A percentile compares a stretch with the other conserved stretches of the same genome.
Conservation (phyloP, 2,888 invertebrate genomes). For the Acanthococcus lagerstroemiae region DNA sequence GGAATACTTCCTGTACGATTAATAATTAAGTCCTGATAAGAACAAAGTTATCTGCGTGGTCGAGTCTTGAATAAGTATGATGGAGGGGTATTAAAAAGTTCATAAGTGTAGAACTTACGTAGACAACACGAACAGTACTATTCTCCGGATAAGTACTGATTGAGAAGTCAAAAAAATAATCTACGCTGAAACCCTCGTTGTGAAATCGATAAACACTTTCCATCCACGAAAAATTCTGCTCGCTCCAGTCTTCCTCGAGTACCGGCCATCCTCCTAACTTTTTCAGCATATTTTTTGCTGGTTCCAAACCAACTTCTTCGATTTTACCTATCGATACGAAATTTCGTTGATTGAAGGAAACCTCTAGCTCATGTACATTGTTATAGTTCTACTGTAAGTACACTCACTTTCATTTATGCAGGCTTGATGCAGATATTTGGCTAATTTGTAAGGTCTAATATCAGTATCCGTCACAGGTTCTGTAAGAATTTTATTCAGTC, state of each 20-base stretch:
- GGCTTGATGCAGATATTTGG: conserved; percentile 71
- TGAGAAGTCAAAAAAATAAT: conserved; percentile 83
- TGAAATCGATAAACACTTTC: conserved; percentile 73
- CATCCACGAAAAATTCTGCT: conserved; percentile 64
- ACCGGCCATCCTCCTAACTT: conserved; percentile 88
- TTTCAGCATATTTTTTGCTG: conserved; percentile 59
- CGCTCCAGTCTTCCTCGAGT: conserved; percentile 71
- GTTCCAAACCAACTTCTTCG: conserved; percentile 63
- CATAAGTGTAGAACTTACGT: no score
- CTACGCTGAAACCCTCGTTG: conserved; percentile 69
- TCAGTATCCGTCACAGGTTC: conserved; percentile 52
- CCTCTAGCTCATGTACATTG: no score
- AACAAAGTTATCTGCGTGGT: no score
- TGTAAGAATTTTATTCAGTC: conserved; percentile 59
- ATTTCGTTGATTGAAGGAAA: not conserved
- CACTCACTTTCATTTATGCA: conserved; percentile 81
- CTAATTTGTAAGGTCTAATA: conserved; percentile 60
- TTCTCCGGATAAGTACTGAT: conserved; percentile 82
- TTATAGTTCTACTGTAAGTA: no score
- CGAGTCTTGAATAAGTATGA: no score
- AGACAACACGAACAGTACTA: conserved; percentile 70
- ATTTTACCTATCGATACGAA: conserved; percentile 55
- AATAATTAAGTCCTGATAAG: no score
- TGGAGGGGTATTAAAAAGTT: no score
- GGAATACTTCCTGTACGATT: no score